Base-by-base conservation (phyloP, 1,140 invertebrate genomes). In the Melitaea cinxia region DNA sequence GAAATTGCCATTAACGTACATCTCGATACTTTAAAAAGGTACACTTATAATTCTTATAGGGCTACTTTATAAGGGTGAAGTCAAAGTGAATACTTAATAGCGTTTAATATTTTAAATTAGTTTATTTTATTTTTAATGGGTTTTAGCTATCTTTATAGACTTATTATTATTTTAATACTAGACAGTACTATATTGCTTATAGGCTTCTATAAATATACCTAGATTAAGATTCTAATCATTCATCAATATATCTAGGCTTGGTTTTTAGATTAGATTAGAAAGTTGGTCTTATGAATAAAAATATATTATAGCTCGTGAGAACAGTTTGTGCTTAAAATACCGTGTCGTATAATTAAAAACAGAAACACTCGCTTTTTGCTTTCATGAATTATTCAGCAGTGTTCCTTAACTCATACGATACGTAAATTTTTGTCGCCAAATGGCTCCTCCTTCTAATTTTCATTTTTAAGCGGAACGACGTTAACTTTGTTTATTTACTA, bases 1-100 rank as follows among this genome's bases (percentile, higher is more conserved):
- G 98, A 99, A 93, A 99, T 99, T 75, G 98, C 98, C 70, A 99
- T 99, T 91, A 99, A 99, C 92, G 98, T 99, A 65, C 98, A 99
- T 91, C 93, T 99, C 91, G 98, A 99, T 92, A 99, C 98, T 35
- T 91, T 99, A 81, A 98, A 98, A 92, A 94, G 91, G 91, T 91
- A 79, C 61, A 49, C 12, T 47, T 47, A 45, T 45, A 47, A 47
- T 6, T 23, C n/a, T 17, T 23, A 12, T 1, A 15, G 14, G 10
- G 2, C 7, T 47, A 23, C 1, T 15, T 39, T 23, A 1, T 47
- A 23, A 15, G 10, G 1, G 28, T 39, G 14, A 39, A 39, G 37
- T 14, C 30, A 1, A 33, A 9, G 3, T 33, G 9, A 33, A 33
- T 33, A 33, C 9, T 33, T 9, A 33, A 12, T 47, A 23, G 4